phyloP scores from a whole-genome alignment of 1,140 invertebrate genomes.

The Calosoma granatense region DNA sequence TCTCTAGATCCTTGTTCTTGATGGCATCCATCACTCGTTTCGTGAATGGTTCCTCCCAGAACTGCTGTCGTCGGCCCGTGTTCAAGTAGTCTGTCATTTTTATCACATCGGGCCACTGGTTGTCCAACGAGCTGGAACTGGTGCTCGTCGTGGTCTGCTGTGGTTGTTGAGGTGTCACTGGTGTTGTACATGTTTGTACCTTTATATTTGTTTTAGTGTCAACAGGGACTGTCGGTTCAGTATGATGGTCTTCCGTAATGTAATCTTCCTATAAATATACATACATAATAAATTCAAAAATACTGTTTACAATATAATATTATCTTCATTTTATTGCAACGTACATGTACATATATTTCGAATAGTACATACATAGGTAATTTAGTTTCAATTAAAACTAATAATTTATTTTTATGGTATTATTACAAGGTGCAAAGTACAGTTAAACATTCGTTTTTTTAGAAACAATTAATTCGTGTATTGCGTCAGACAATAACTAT shows the following conservation, averaged over 20 bases:
- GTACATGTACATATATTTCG: no score
- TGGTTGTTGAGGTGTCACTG: slow-evolving; percentile 8
- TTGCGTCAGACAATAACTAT: no score
- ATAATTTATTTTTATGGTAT: no score
- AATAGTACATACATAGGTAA: no score
- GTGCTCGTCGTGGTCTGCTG: slow-evolving; percentile 34
- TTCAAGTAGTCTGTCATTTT: slow-evolving; percentile 83
- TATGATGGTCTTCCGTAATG: neutral
- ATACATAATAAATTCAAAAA: neutral
- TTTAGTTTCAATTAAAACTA: no score
- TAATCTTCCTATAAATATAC: neutral
- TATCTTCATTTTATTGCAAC: neutral
- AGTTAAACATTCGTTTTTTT: no score
- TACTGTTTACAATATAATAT: neutral
- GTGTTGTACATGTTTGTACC: neutral
- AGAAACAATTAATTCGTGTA: no score
- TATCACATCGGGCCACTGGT: slow-evolving; percentile 64
- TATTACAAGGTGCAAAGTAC: no score
- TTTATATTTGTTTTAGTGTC: neutral
- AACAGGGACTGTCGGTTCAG: neutral
- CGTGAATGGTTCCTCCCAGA: slow-evolving; percentile 81
- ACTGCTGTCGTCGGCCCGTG: slow-evolving; percentile 74
- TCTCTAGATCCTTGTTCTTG: slow-evolving; percentile 80
- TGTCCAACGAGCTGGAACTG: slow-evolving; percentile 34
- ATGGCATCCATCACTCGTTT: slow-evolving; percentile 79